phyloP scores from a whole-genome alignment of 2,113 vertebrate genomes.

The Oenanthe oenanthe region DNA sequence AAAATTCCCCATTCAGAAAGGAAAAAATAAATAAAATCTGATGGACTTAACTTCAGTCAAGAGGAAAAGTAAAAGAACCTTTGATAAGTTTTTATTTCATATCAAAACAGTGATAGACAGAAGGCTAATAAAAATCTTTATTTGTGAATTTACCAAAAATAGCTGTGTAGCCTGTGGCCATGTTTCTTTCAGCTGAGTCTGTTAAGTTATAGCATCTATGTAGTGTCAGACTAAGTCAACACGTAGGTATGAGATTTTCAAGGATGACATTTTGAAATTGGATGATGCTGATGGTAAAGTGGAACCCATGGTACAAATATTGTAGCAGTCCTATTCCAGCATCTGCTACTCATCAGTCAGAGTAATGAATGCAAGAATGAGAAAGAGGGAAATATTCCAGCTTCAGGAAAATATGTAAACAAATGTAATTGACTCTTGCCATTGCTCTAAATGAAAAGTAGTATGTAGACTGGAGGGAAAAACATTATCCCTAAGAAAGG shows the following conservation, averaged over 20 bases:
- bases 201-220: not conserved
- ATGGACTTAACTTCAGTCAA: not conserved
- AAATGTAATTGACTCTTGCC: not conserved
- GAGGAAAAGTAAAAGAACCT: not conserved
- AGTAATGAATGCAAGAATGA: not conserved
- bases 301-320: not conserved
- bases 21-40: not conserved
- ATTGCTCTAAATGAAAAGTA: not conserved
- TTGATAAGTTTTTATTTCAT: not conserved
- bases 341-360: not conserved
- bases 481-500: not conserved
- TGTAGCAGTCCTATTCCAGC: not conserved
- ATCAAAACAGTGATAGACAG: not conserved
- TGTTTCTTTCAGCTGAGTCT: not conserved
- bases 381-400: not conserved
- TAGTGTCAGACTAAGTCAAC: not conserved
- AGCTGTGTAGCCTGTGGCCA: not conserved
- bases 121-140: not conserved
- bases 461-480: not conserved
- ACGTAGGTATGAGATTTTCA: not conserved
- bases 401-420: not conserved
- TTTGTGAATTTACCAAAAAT: not conserved
- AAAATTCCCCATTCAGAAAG: not conserved
- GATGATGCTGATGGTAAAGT: not conserved
- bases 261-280: not conserved